Percentiles rank a stretch among this genome's conserved stretches.
Evolutionary conservation across 2,888 invertebrate genomes (phyloP).

Genomic region (Amphimallon solstitiale): DNA sequence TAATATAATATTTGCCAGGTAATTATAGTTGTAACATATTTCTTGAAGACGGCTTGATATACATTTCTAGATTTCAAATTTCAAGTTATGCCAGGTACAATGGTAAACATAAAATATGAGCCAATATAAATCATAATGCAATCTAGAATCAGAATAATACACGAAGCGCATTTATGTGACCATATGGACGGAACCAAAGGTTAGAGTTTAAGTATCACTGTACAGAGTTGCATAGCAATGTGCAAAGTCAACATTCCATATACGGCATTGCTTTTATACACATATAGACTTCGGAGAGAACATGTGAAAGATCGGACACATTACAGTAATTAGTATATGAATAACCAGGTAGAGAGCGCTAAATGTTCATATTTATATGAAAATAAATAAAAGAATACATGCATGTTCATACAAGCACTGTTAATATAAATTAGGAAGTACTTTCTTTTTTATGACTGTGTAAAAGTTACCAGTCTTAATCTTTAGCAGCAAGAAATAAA

Average conservation of each 20-base stretch:
- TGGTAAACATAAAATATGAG: neutral
- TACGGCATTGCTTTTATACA: slow-evolving; percentile 32
- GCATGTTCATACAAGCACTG: too few relatives aligned
- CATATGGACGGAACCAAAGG: slow-evolving; percentile 33
- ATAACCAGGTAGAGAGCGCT: too few relatives aligned
- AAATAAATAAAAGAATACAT: too few relatives aligned
- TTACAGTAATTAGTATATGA: too few relatives aligned
- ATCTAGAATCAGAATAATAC: slow-evolving; percentile 20
- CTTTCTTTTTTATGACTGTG: too few relatives aligned
- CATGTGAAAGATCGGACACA: slow-evolving; percentile 9
- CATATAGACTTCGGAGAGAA: slow-evolving; percentile 5
- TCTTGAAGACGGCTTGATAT: neutral
- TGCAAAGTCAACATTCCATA: slow-evolving; percentile 39
- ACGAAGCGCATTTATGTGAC: slow-evolving; percentile 21
- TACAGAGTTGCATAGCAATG: slow-evolving; percentile 32
- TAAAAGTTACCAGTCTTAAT: too few relatives aligned
- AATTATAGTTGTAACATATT: too few relatives aligned
- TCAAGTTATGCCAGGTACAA: slow-evolving; percentile 9
- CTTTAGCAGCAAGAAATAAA: too few relatives aligned
- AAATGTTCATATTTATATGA: too few relatives aligned
- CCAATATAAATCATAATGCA: slow-evolving; percentile 28
- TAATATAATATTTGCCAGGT: too few relatives aligned
- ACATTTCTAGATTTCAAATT: slow-evolving; percentile 10
- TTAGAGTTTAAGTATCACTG: slow-evolving; percentile 39
- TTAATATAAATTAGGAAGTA: too few relatives aligned